Base-by-base conservation (phyloP, 1,140 invertebrate species). In the Drosophila nasuta region DNA sequence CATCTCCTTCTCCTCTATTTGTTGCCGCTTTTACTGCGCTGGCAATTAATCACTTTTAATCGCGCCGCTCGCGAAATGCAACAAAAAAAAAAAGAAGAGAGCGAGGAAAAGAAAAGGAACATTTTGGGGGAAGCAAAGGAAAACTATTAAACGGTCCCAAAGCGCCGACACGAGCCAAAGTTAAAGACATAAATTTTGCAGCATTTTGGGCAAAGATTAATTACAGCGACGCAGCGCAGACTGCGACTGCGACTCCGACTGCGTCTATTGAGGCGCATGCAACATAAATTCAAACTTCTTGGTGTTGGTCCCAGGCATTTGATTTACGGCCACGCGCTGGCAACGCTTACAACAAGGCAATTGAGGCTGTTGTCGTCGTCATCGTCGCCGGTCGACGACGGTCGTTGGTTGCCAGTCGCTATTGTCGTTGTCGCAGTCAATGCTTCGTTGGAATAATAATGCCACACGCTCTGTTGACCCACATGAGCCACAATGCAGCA, bases 131-230 rank as follows among this genome's bases (percentile, higher is more conserved):
- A 2, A 59, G 13, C 3, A 15, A 38, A 41, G 35, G 54, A 57
- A 57, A 77, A 77, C 71, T 77, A 75, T 74, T 74, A 75, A 74
- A 58, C 60, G 57, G 30, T 20, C 52, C 54, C 52, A 65, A 64
- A 65, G 49, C 43, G 35, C 67, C 57, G 45, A 49, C 69, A 58
- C 58, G 11, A 62, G 72, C 75, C 74, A 89, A 20, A 88, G 83
- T 88, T 88, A 83, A 89, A 89, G 85, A 89, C 88, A 91, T 91
- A 91, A 91, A 91, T 91, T 91, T 91, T 87, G 75, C 77, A 91
- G 82, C 88, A 91, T 91, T 91, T 91, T 79, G 78, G 87, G 73
- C 80, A 75, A 91, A 91, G 88, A 91, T 91, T 91, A 91, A 91
- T 91, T 91, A 87, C 75, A 81, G 81, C 79, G 78, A 58, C 62